Conservation (phyloP, 2,797 vertebrate species). For the Lophius americanus region DNA sequence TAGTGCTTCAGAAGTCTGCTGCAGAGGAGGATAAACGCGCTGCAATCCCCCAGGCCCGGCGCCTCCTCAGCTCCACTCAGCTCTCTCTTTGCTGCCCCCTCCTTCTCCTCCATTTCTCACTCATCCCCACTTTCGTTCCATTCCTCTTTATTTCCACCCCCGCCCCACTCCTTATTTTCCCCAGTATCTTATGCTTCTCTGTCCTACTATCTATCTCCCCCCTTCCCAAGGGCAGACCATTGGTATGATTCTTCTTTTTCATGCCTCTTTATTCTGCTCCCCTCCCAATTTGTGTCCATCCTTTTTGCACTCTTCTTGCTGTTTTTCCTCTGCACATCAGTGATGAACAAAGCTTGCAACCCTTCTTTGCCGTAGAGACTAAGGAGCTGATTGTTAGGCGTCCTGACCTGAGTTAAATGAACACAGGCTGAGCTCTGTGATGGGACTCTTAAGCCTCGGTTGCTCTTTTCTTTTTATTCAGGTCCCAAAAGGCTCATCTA, state of each 20-base stretch:
- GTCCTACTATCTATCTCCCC: constrained; percentile 47
- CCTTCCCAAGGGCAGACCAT: constrained; percentile 42
- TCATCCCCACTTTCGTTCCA: constrained; percentile 67
- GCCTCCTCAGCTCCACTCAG: constrained; percentile 65
- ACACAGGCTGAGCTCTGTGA: constrained; percentile 9
- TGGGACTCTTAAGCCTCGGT: background rate
- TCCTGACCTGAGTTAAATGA: constrained; percentile 15
- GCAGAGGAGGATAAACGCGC: constrained; percentile 79
- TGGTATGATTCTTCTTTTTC: constrained; percentile 45
- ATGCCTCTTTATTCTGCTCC: constrained; percentile 30
- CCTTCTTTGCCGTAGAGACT: constrained; percentile 9
- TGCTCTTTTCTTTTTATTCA: constrained; percentile 1
- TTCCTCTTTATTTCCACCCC: constrained; percentile 66
- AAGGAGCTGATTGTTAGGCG: constrained; percentile 10
- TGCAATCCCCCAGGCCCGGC: constrained; percentile 72
- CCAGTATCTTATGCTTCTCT: constrained; percentile 58
- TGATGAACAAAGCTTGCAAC: constrained; percentile 32
- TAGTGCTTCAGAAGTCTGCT: constrained; percentile 80
- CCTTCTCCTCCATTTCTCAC: constrained; percentile 46
- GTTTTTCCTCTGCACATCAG: constrained; percentile 30
- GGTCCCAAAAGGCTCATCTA: constrained; percentile 6
- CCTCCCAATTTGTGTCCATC: constrained; percentile 41
- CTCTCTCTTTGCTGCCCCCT: constrained; percentile 56
- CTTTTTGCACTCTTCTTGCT: constrained; percentile 22
- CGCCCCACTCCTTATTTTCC: constrained; percentile 26